Conservation (phyloP, 2,113 vertebrate genomes). For the Perognathus longimembris region DNA sequence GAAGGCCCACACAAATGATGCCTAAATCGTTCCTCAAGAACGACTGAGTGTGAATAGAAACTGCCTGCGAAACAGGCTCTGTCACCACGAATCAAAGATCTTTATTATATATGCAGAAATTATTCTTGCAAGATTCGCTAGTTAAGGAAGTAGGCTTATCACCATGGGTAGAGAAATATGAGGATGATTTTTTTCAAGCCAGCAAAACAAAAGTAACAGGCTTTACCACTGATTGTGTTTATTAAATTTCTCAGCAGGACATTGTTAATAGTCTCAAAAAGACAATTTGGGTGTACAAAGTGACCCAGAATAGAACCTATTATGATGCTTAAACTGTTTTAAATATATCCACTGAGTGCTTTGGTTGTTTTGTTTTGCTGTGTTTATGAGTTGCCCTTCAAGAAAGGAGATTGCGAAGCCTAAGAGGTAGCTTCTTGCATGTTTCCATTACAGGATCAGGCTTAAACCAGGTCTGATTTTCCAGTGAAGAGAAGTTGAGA, state of each 20-base stretch:
- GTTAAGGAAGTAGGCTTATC: constrained; percentile 62
- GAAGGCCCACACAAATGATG: constrained; percentile 68
- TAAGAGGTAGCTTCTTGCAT: background rate
- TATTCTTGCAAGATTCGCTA: constrained; percentile 59
- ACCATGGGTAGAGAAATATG: constrained; percentile 30
- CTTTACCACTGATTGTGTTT: constrained; percentile 79
- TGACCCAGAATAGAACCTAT: constrained; percentile 76
- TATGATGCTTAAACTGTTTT: constrained; percentile 60
- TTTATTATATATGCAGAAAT: constrained; percentile 65
- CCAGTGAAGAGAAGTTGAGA: constrained; percentile 41
- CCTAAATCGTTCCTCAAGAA: constrained; percentile 77
- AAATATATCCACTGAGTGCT: constrained; percentile 44
- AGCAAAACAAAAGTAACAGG: constrained; percentile 70
- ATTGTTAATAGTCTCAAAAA: constrained; percentile 76
- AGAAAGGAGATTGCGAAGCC: constrained; percentile 77
- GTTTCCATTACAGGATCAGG: background rate
- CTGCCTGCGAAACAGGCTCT: constrained; percentile 69
- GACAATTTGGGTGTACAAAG: constrained; percentile 78
- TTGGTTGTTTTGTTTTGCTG: constrained; percentile 44
- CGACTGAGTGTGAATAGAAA: constrained; percentile 74
- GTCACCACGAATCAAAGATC: constrained; percentile 68
- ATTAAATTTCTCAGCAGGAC: constrained; percentile 80
- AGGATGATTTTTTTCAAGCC: constrained; percentile 71
- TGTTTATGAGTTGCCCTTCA: constrained; percentile 79
- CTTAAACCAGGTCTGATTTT: constrained; percentile 52